Base-by-base conservation (phyloP, 2,113 vertebrate species). In the Mungos mungo region DNA sequence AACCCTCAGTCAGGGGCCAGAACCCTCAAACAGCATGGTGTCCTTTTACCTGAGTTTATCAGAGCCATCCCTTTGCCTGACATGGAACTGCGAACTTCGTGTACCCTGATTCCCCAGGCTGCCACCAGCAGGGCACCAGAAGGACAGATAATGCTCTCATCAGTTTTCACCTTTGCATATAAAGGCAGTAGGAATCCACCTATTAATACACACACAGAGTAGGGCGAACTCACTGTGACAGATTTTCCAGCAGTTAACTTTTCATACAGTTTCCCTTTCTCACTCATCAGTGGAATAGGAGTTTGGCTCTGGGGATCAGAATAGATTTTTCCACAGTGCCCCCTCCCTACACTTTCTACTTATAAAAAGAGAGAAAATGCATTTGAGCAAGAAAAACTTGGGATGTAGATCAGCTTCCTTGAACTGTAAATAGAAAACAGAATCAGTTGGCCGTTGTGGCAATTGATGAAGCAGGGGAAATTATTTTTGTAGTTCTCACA, bases 121-220 rank as follows among this genome's bases (percentile, higher is more conserved):
- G 98, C 97, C 98, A 97, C 98, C 98, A 98, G 90, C 95, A 98
- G 98, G 98, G 38, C 35, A 2, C 29, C 83, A 16, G 50, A 27
- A 87, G 60, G 41, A 81, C 72, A 6, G 19, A n/a, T 74, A 4
- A 8, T 10, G 47, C 54, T 76, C 25, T 29, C 29, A 41, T 18
- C 12, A 38, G 29, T 19, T 16, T 77, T 76, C 29, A 31, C 38
- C 21, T 80, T 50, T 7, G 3, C 31, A 31, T 27, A 54, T 63
- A 33, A 88, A 76, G 23, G 25, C 45, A 38, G 14, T 19, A 69
- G 23, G 10, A 68, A 88, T 79, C 76, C 3, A 0, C 10, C 33
- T 77, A 15, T n/a, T 45, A 33, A 80, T 15, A 72, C 29, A 60
- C 4, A 21, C 0, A 19, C 77, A 82, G 66, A 65, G 13, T 3